These are phyloP conservation scores for Oscheius sp. DNA, from an alignment of 2,888 invertebrate species.

Conservation along the genomic window DNA sequence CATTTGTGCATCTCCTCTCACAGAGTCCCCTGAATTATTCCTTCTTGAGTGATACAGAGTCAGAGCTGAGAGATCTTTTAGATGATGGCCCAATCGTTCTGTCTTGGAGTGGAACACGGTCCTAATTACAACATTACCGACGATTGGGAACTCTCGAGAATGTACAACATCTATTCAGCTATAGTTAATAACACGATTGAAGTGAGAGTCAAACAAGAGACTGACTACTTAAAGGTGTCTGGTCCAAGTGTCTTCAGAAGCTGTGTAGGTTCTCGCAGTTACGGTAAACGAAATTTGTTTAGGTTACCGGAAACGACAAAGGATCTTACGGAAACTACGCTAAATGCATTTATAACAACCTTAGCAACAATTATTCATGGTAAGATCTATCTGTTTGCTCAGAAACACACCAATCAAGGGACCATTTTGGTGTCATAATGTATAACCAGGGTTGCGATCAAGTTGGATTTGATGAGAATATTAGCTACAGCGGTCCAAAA, in stretches of 20 bases:
- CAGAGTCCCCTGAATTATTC: no score
- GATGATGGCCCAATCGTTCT: slow-evolving; percentile 18
- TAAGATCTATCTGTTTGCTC: neutral
- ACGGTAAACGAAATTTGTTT: neutral
- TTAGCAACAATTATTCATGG: neutral
- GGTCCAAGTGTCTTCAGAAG: neutral
- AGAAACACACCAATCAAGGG: neutral
- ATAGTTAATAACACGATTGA: neutral
- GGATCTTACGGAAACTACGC: neutral
- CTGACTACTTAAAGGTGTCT: neutral
- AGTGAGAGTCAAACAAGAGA: neutral
- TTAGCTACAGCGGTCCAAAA: neutral
- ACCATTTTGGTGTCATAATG: neutral
- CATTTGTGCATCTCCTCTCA: no score
- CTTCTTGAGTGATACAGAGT: no score
- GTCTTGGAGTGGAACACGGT: slow-evolving; percentile 10
- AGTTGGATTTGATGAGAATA: neutral
- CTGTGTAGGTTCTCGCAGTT: neutral
- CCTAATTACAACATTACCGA: neutral
- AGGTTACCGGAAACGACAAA: neutral
- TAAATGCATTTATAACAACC: neutral
- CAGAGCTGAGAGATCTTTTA: neutral
- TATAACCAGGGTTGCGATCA: neutral
- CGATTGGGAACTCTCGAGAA: neutral
- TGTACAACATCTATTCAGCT: slow-evolving; percentile 8